These are phyloP conservation scores for Cinclus cinclus DNA, from an alignment of 2,113 vertebrate species.

Conservation along the genomic window DNA sequence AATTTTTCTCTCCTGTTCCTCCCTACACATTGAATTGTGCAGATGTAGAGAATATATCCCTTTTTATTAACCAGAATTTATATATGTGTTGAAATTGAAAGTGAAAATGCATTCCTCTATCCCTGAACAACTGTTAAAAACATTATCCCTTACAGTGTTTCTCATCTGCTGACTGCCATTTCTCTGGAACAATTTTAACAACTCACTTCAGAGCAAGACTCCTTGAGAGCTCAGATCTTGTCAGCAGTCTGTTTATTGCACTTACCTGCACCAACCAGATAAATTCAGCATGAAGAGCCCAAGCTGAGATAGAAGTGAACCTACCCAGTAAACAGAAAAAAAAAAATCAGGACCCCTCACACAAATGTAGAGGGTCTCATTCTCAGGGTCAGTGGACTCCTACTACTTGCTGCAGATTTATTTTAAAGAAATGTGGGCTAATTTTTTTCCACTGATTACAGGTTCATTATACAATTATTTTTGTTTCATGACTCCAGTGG, in stretches of 20 bases:
- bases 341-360: not conserved
- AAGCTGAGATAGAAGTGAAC: not conserved
- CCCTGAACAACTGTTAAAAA: not conserved
- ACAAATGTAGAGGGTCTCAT: not conserved
- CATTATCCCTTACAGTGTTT: not conserved
- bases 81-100: not conserved
- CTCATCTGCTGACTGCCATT: not conserved
- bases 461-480: not conserved
- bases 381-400: not conserved
- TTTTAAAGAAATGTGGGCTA: constrained; percentile 43
- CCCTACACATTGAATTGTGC: not conserved
- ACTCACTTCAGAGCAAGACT: not conserved
- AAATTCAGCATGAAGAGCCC: not conserved
- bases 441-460: not conserved
- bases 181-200: constrained; percentile 12
- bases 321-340: not conserved
- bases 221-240: not conserved
- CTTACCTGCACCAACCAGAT: not conserved
- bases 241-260: constrained; percentile 9
- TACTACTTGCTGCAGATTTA: not conserved
- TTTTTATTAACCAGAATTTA: not conserved
- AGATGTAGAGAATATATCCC: not conserved
- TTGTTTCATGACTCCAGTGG: not conserved
- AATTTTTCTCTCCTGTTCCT: not conserved
- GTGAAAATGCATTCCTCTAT: not conserved